Base-by-base conservation (phyloP, 2,113 vertebrate genomes). In the Dicaeum eximium region DNA sequence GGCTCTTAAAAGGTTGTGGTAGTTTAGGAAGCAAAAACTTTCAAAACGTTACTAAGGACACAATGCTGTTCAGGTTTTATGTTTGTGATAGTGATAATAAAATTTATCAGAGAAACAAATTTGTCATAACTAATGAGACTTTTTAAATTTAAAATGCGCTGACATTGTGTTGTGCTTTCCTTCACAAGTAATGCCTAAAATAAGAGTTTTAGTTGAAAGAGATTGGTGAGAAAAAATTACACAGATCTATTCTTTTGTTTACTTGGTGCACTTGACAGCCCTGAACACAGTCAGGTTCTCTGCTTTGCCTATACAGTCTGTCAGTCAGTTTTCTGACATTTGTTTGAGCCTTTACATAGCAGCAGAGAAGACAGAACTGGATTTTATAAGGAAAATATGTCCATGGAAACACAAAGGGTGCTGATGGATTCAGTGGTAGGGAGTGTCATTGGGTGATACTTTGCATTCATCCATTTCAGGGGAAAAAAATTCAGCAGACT, bases 221-320 rank as follows among this genome's bases (percentile, higher is more conserved):
- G 82, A 80, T 88, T 88, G 0, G 5, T 42, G 60, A 90, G 60
- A 75, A 96, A 93, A 96, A 93, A 96, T 92, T 88, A 48, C 86
- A 86, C 30, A 81, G 88, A 78, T 93, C 86, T 86, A 3, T 88
- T 91, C 87, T 90, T 90, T 93, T 94, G 80, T 92, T 96, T 94
- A 94, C 86, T 92, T 61, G 37, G 82, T 88, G 72, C 80, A 74
- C 31, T 92, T 95, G 95, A 92, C 95, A 95, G 93, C 88, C 80
- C 88, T 71, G 89, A 86, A 83, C 73, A 35, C 40, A 92, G 72
- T 73, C 60, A 54, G 90, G 88, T 84, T 95, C 69, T 80, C 57
- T 0, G 2, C 71, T 78, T 86, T 95, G 88, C 92, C 91, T 86
- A 44, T 78, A 23, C 57, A 57, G 89, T 69, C 95, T 96, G 91